Evolutionary conservation across 1,140 invertebrate species (phyloP), one percentile per base, ranked within the genome.

Genomic region (Drosophila funebris): DNA sequence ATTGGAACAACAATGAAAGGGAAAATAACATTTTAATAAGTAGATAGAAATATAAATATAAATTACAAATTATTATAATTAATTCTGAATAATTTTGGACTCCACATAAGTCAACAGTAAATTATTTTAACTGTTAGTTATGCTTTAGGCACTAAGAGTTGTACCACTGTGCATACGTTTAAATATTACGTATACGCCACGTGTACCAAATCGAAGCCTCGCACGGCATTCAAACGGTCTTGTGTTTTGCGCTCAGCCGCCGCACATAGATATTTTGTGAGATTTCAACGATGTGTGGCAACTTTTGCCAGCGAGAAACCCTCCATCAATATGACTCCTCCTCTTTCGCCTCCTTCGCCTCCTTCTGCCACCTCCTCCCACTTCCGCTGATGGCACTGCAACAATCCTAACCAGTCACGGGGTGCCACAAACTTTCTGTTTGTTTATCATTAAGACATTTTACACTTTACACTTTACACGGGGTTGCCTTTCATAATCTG

Each of bases 361-460:
- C 11, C 14, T 37, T n/a, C 36, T 11, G 22, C 53, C 20, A 3
- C 4, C 29, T 9, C 29, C 27, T 8, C 33, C 24, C 14, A 18
- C 16, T 9, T 57, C 24, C 1, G 36, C 7, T 29, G 9, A 2
- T 1, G 13, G 14, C 29, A 6, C 27, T 22, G 37, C 18, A 37
- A 39, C 46, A 58, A 87, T 87, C 73, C 82, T 75, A 87, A 78
- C 82, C 82, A 76, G 41, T 24, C 48, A 60, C 37, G 39, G 57
- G 60, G 33, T 61, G 74, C 70, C 67, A 58, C 73, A 87, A 87
- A 76, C 85, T 87, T 87, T 87, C 82, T 87, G 82, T 87, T 87
- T 87, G 82, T 87, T 87, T 87, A 87, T 87, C 82, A 87, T 87
- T 87, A 87, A 87, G 82, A 87, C 82, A 87, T 87, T 85, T 85